phyloP scores from a whole-genome alignment of 2,113 vertebrate species.

The Myotis davidii region DNA sequence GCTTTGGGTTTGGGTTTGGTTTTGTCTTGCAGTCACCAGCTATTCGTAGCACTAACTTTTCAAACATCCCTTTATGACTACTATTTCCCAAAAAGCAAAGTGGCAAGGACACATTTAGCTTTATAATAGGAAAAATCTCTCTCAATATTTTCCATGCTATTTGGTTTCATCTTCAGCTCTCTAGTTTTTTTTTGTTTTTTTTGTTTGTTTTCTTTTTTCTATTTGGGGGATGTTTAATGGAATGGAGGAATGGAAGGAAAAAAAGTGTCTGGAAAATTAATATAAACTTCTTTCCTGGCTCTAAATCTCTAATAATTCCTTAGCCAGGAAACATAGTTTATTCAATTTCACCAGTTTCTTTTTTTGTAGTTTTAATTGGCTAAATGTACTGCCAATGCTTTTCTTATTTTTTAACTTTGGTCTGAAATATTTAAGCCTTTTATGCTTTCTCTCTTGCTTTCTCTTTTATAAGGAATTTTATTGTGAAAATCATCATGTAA shows the following conservation, averaged over 20 bases:
- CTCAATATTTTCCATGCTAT: slow-evolving; percentile 50
- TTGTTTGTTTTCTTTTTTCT: not conserved
- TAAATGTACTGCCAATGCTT: slow-evolving; percentile 44
- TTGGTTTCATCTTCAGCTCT: slow-evolving; percentile 47
- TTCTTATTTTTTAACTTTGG: slow-evolving; percentile 55
- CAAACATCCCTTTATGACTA: slow-evolving; percentile 38
- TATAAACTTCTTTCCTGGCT: slow-evolving; percentile 60
- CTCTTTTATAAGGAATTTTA: slow-evolving; percentile 14
- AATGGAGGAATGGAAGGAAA: slow-evolving; percentile 47
- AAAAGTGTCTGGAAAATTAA: slow-evolving; percentile 69
- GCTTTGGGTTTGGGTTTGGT: not conserved
- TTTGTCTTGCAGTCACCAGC: slow-evolving; percentile 3
- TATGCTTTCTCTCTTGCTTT: not conserved
- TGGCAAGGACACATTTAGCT: slow-evolving; percentile 11
- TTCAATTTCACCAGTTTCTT: slow-evolving; percentile 50
- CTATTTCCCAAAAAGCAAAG: not conserved
- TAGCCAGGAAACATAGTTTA: slow-evolving; percentile 45
- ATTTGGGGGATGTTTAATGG: not conserved
- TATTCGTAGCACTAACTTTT: slow-evolving; percentile 29
- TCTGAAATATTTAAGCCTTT: slow-evolving; percentile 47
- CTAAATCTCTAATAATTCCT: slow-evolving; percentile 66
- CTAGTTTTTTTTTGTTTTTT: not conserved
- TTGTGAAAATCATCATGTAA: slow-evolving; percentile 45
- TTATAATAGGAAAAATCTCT: slow-evolving; percentile 42
- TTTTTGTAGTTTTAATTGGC: slow-evolving; percentile 42